phyloP scores from a whole-genome alignment of 1,140 invertebrate genomes.

The Drosophila trapezifrons region DNA sequence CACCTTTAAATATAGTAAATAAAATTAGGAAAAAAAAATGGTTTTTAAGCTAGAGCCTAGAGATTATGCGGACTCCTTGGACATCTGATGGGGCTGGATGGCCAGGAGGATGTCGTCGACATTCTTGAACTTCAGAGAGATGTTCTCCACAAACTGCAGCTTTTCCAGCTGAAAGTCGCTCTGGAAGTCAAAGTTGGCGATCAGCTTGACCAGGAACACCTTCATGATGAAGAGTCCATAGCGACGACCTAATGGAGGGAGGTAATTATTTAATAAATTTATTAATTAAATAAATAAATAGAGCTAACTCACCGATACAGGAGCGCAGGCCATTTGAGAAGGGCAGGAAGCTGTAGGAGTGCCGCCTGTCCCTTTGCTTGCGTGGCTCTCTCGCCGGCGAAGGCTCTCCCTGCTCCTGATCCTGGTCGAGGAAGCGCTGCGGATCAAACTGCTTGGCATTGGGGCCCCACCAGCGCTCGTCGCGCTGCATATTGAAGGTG shows the following conservation, averaged over 20 bases:
- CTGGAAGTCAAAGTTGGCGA: slow-evolving; percentile 63
- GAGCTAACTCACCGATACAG: slow-evolving; percentile 85
- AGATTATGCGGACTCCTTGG: slow-evolving; percentile 9
- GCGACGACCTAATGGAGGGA: slow-evolving; percentile 50
- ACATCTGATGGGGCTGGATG: slow-evolving; percentile 44
- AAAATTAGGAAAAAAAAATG: slow-evolving; percentile 11
- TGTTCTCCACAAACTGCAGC: slow-evolving; percentile 73
- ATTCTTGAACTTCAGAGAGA: slow-evolving; percentile 77
- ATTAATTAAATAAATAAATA: background rate
- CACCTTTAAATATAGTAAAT: background rate
- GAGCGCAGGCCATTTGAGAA: slow-evolving; percentile 90
- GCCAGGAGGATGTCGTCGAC: slow-evolving; percentile 66
- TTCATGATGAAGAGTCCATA: slow-evolving; percentile 77
- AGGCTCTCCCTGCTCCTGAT: slow-evolving; percentile 7
- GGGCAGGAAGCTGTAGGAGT: slow-evolving; percentile 89
- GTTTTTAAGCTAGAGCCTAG: background rate
- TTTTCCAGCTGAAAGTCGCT: slow-evolving; percentile 61
- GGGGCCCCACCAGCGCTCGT: slow-evolving; percentile 80
- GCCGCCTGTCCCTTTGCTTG: slow-evolving; percentile 65
- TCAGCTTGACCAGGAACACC: slow-evolving; percentile 73
- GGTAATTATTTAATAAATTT: background rate
- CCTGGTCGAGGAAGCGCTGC: slow-evolving; percentile 88
- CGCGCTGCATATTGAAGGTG: slow-evolving; percentile 81
- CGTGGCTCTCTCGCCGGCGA: too few relatives aligned
- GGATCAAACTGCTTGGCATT: slow-evolving; percentile 90